Percentiles rank a stretch among this genome's conserved stretches.
Evolutionary conservation across 2,113 vertebrate genomes (phyloP).

Genomic region (Pica pica): DNA sequence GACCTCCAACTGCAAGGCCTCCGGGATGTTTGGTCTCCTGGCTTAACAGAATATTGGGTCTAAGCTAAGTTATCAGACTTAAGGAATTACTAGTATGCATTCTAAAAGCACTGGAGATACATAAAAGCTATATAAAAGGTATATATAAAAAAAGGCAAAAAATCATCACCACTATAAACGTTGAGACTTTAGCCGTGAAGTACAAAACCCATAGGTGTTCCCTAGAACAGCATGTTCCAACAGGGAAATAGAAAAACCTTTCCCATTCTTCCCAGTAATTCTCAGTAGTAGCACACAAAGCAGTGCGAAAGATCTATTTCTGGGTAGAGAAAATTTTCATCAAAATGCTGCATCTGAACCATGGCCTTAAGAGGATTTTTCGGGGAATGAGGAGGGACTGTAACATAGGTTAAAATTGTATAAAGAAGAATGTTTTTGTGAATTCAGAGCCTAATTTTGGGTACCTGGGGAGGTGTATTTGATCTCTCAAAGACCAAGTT

Average conservation of each 20-base stretch:
- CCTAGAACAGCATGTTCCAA: neutral
- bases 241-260: neutral
- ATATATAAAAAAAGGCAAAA: too few relatives aligned
- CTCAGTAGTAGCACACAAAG: neutral
- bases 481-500: neutral
- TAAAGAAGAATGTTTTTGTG: neutral
- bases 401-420: neutral
- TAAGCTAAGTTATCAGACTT: too few relatives aligned
- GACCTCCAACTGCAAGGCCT: too few relatives aligned
- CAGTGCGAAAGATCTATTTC: neutral
- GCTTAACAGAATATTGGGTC: too few relatives aligned
- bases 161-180: neutral
- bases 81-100: too few relatives aligned
- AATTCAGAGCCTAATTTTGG: neutral
- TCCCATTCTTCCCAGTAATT: neutral
- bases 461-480: neutral
- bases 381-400: accelerated
- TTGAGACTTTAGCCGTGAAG: neutral
- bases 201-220: neutral
- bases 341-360: neutral
- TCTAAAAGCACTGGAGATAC: too few relatives aligned
- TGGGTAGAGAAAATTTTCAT: neutral
- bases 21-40: too few relatives aligned
- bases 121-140: too few relatives aligned
- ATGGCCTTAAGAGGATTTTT: neutral